Evolutionary conservation across 2,888 invertebrate species (phyloP).

Genomic region (Cantharis lateralis): DNA sequence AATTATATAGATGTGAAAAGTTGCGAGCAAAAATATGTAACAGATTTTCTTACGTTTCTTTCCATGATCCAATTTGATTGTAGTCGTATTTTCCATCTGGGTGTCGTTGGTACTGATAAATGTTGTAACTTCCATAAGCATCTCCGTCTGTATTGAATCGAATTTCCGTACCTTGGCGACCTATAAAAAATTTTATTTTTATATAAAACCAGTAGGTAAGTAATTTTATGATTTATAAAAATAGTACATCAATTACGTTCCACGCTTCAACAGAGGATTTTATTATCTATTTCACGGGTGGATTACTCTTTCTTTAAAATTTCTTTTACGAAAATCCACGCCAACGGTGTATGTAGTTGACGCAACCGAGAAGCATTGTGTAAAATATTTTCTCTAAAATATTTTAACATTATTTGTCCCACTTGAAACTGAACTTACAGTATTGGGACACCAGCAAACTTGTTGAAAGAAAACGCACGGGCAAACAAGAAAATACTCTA

Average conservation of each 20-base stretch:
- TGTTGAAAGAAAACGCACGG: too few species aligned
- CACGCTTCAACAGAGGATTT: not conserved
- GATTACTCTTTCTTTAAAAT: not conserved
- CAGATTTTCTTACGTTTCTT: conserved; percentile 57
- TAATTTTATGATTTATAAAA: not conserved
- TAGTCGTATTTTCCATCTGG: conserved; percentile 62
- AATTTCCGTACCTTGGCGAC: conserved; percentile 51
- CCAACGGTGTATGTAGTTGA: not conserved
- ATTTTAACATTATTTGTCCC: not conserved
- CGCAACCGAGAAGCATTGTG: not conserved
- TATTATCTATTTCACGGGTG: not conserved
- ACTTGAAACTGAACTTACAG: not conserved
- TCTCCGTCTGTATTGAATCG: conserved; percentile 70
- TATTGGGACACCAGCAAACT: not conserved
- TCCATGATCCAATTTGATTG: conserved; percentile 63
- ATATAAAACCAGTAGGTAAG: not conserved
- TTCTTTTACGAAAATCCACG: not conserved
- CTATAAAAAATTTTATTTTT: conserved; percentile 35
- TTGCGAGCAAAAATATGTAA: not conserved
- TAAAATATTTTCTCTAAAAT: not conserved
- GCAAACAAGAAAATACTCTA: too few species aligned
- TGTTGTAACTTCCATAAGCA: conserved; percentile 70
- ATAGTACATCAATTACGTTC: not conserved
- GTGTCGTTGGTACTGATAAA: conserved; percentile 68
- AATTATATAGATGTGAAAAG: not conserved